Base-by-base conservation (phyloP, 1,140 invertebrate genomes). In the Drosophila parabipectinata region DNA sequence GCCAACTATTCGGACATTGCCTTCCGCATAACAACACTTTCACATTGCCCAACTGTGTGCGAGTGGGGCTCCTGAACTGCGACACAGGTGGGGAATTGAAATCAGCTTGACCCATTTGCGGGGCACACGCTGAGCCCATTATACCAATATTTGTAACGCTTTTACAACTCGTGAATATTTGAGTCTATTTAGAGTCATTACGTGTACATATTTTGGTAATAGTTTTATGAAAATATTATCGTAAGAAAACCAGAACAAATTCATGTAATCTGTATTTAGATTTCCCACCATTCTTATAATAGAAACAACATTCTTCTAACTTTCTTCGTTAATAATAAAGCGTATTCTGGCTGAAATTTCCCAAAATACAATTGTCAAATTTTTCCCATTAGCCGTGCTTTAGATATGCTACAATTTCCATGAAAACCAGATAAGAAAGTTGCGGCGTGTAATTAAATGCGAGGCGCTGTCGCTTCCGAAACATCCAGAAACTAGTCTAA, bases 401-500 rank as follows among this genome's bases (percentile, higher is more conserved):
- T 6, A 39, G 8, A 57, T 57, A 57, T 57, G 52, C 69, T 71
- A 71, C 64, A 60, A 60, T 76, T 68, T 60, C 62, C 37, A 66
- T 55, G 48, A 53, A 60, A 58, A 72, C 48, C 51, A 71, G 79
- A 77, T 84, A 79, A 76, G 80, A 83, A 83, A 83, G 80, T 84
- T 66, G 51, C 14, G 50, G 55, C 37, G 41, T 24, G 66, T 76
- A 76, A 87, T 88, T 77, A 81, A 87, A 69, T 59, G 18, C 18
- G 52, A 69, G 24, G 54, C 55, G 37, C 62, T 41, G 47, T 64
- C 26, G 81, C 84, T 87, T 87, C 82, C 82, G 79, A 87, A 83
- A 72, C 62, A 62, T 56, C 62, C 28, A 81, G 64, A 87, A 87
- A 87, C 82, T 58, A 72, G 82, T 87, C 79, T 69, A 88, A 79